phyloP scores from a whole-genome alignment of 2,888 invertebrate genomes.

The Fragum fragum region DNA sequence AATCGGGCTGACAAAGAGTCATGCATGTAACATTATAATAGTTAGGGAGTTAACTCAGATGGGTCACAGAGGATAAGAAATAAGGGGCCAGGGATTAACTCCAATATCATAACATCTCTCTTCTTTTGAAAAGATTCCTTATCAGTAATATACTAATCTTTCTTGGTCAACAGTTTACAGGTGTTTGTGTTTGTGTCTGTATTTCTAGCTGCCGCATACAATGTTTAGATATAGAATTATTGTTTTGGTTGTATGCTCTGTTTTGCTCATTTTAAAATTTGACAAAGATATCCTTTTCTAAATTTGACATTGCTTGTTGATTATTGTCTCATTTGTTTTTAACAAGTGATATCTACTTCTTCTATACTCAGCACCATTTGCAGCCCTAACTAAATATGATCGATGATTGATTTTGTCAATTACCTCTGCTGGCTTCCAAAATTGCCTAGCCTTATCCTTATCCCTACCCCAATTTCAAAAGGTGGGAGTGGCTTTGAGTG shows the following conservation, averaged over 20 bases:
- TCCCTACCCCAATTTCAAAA: constrained; percentile 4
- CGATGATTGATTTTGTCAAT: neutral
- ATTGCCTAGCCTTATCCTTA: constrained; percentile 10
- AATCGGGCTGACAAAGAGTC: no score
- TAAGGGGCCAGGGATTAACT: no score
- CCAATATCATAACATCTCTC: no score
- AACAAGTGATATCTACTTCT: constrained; percentile 9
- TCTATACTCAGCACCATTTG: neutral
- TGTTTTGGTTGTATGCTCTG: no score
- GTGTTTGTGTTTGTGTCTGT: neutral
- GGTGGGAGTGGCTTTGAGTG: no score
- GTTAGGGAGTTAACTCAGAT: no score
- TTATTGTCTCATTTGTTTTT: neutral
- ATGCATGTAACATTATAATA: no score
- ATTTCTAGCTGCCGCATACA: neutral
- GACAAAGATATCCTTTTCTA: neutral
- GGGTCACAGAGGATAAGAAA: no score
- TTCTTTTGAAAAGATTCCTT: neutral
- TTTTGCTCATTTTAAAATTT: neutral
- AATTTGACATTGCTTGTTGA: neutral
- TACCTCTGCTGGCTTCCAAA: constrained; percentile 9
- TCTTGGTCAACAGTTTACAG: neutral
- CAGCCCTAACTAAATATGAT: neutral
- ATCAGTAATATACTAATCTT: neutral
- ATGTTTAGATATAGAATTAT: no score